These are phyloP conservation scores for Resseliella maxima DNA, from an alignment of 2,888 invertebrate species.

Conservation along the genomic window DNA sequence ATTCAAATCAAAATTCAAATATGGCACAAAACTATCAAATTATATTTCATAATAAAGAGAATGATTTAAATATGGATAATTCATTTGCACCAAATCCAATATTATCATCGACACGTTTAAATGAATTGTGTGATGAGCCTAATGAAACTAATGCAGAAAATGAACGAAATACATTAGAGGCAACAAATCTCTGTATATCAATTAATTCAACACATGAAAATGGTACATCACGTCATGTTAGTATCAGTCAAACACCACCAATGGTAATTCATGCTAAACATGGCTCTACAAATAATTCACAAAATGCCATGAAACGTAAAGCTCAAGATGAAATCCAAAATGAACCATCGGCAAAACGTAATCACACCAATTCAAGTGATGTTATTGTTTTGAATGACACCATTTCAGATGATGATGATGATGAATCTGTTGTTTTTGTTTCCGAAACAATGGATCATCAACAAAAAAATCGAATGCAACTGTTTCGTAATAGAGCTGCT, in stretches of 20 bases:
- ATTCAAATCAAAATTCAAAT: background rate
- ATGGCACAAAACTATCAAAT: background rate
- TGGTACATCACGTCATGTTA: background rate
- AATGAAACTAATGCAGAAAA: background rate
- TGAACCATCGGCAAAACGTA: background rate
- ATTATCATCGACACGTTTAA: constrained; percentile 9
- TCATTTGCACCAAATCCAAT: constrained; percentile 21
- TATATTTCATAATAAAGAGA: background rate
- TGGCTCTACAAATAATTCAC: background rate
- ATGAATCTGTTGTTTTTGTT: constrained; percentile 39
- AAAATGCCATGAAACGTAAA: background rate
- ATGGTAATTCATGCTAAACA: background rate
- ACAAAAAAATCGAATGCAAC: background rate
- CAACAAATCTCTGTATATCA: background rate
- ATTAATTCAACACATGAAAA: background rate
- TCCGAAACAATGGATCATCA: background rate
- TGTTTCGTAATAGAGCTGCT: background rate
- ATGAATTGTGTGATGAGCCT: background rate
- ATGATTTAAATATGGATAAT: background rate
- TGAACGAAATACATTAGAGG: background rate
- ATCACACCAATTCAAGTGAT: background rate
- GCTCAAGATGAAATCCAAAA: background rate
- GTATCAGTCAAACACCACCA: background rate
- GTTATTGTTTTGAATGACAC: background rate
- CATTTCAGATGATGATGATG: constrained; percentile 7